Percentiles rank a stretch among this genome's conserved stretches.
phyloP scores from a whole-genome alignment of 2,888 invertebrate species.

The Pseudococcus jackbeardsleyi region DNA sequence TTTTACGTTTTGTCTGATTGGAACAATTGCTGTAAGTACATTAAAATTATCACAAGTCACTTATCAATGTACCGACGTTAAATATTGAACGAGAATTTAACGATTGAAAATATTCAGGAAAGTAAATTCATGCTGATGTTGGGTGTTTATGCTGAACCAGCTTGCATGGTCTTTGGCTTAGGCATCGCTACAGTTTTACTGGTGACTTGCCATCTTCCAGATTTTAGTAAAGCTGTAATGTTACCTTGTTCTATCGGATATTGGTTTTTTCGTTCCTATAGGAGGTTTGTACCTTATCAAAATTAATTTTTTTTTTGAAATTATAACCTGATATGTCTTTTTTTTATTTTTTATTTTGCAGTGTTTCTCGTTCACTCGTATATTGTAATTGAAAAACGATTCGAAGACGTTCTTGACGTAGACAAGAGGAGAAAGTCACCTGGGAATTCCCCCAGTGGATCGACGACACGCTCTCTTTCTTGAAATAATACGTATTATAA shows the following conservation, averaged over 20 bases:
- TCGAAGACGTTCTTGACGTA: not conserved
- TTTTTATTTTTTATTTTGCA: conserved; percentile 6
- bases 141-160: not conserved
- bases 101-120: not conserved
- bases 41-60: too few species aligned
- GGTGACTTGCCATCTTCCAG: not conserved
- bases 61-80: not conserved
- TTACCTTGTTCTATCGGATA: conserved; percentile 9
- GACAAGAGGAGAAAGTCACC: not conserved
- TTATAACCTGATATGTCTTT: not conserved
- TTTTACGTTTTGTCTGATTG: not conserved
- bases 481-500: not conserved
- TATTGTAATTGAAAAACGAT: not conserved
- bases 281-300: not conserved
- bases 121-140: not conserved
- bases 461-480: not conserved
- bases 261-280: conserved; percentile 35
- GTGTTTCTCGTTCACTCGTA: conserved; percentile 12
- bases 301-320: not conserved
- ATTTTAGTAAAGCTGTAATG: not conserved
- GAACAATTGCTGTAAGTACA: not conserved
- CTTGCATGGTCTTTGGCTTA: not conserved
- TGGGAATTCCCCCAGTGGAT: not conserved
- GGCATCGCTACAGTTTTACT: not conserved
- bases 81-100: too few species aligned